Evolutionary conservation across 2,797 vertebrate genomes (phyloP), one percentile per base, ranked within the genome.

Genomic region (Pachyuromys duprasi): DNA sequence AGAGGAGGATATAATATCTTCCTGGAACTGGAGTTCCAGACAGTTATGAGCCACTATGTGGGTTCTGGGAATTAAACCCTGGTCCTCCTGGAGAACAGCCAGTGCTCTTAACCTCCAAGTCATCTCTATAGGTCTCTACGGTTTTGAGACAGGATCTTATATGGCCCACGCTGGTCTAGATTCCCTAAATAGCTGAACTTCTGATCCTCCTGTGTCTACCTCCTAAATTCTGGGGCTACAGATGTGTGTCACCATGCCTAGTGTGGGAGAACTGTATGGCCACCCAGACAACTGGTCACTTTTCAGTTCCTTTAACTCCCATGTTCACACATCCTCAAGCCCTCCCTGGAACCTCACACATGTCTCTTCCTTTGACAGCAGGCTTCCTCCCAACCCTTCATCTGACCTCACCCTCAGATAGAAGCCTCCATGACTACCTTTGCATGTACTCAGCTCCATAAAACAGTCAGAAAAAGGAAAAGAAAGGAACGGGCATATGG

Each of bases 281-380:
- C 33, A 60, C 31, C 33, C 31, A 3, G 53, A 2, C 67, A 33
- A 49, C 63, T 36, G 17, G 36, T 82, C 89, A 69, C 65, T 72
- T 95, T 62, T 72, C 72, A 17, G 93, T 90, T 93, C 95, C 87
- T 80, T 42, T 8, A 18, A 4, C 84, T 36, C 84, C 22, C 39
- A 11, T 42, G 60, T 26, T 3, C 45, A 15, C 53, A 86, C 17
- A 63, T 42, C 1, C 33, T 57, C n/a, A 60, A 39, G 24, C 1
- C 76, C 1, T 53, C 36, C 14, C 5, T 2, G 26, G 7, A 0
- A 0, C 42, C 39, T 82, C 8, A 14, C n/a, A 14, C n/a, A 13
- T 15, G 12, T 24, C 86, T 89, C 65, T 86, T 79, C 53, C 96
- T 87, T 80, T 39, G 75, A 33, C 17, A 9, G 6, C 5, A 80